A percentile compares a stretch with the other conserved stretches of the same genome.
These are phyloP conservation scores for Xyliphius kryptos DNA, from an alignment of 2,113 vertebrate species.

Conservation along the genomic window DNA sequence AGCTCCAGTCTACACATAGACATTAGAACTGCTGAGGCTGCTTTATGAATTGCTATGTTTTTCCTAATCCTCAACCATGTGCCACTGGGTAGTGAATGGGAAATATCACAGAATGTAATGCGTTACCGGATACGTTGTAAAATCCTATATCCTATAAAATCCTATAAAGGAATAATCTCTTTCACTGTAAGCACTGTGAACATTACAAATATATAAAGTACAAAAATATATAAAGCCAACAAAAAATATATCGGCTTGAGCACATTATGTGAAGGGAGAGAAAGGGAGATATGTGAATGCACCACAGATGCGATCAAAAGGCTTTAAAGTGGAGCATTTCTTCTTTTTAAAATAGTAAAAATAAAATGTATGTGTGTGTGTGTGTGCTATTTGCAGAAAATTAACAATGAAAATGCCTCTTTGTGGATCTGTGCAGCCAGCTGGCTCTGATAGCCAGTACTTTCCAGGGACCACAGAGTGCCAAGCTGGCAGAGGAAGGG, in stretches of 20 bases:
- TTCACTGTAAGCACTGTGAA: slow-evolving; percentile 24
- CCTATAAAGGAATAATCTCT: slow-evolving; percentile 42
- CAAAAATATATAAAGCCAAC: too few relatives aligned
- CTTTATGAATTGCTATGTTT: slow-evolving; percentile 37
- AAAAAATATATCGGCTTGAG: slow-evolving; percentile 34
- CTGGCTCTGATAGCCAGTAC: slow-evolving; percentile 35
- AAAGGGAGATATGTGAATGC: too few relatives aligned
- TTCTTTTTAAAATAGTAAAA: too few relatives aligned
- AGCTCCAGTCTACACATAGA: slow-evolving; percentile 17
- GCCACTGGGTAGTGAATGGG: slow-evolving; percentile 34
- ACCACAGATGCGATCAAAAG: too few relatives aligned
- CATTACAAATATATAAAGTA: slow-evolving; percentile 14
- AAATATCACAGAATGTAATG: slow-evolving; percentile 35
- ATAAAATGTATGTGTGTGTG: not conserved
- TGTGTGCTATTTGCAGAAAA: not conserved
- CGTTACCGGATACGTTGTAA: slow-evolving; percentile 24
- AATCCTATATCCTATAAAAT: slow-evolving; percentile 43
- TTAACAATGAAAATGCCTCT: slow-evolving; percentile 35
- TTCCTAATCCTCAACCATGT: slow-evolving; percentile 41
- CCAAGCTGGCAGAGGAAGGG: slow-evolving; percentile 41
- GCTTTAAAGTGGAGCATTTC: too few relatives aligned
- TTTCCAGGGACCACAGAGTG: slow-evolving; percentile 35
- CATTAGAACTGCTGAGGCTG: slow-evolving; percentile 27
- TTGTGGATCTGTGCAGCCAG: slow-evolving; percentile 37
- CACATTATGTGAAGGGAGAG: slow-evolving; percentile 19